A percentile compares a stretch with the other conserved stretches of the same genome.
These are phyloP conservation scores for Gambusia holbrooki DNA, from an alignment of 2,113 vertebrate genomes.

Conservation along the genomic window DNA sequence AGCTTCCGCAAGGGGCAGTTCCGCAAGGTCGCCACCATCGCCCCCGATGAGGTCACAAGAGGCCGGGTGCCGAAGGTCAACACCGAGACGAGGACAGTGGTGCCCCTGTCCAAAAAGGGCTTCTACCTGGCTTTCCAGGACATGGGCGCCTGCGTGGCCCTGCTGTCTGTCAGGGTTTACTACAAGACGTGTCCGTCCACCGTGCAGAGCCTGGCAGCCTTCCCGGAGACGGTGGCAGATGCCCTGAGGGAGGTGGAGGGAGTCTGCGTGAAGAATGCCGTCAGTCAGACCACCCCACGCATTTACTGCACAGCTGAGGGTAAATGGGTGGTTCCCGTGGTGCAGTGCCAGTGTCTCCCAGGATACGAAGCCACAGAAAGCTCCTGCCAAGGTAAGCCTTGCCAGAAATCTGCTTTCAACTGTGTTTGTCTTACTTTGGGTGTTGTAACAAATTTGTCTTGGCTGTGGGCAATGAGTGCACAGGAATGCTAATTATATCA, in stretches of 20 bases:
- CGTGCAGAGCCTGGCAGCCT: constrained; percentile 84
- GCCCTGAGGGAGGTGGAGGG: constrained; percentile 86
- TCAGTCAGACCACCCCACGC: constrained; percentile 80
- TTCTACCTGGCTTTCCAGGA: constrained; percentile 99
- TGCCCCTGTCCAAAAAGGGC: constrained; percentile 83
- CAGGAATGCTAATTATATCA: constrained; percentile 55
- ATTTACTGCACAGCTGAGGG: constrained; percentile 93
- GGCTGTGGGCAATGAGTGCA: constrained; percentile 34
- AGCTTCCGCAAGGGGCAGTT: constrained; percentile 95
- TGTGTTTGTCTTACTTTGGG: constrained; percentile 41
- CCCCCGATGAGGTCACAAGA: constrained; percentile 90
- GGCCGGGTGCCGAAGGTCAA: constrained; percentile 87
- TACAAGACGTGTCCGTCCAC: constrained; percentile 91
- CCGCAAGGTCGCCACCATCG: constrained; percentile 93
- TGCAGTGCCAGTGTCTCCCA: constrained; percentile 87
- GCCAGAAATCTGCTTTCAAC: constrained; percentile 30
- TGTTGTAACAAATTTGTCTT: constrained; percentile 37
- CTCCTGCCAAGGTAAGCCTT: constrained; percentile 86
- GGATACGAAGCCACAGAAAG: constrained; percentile 86
- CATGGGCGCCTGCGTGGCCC: constrained; percentile 89
- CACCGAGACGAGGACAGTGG: constrained; percentile 85
- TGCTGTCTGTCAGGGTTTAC: constrained; percentile 90
- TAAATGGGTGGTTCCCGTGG: constrained; percentile 93
- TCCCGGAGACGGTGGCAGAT: constrained; percentile 88
- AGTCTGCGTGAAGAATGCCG: constrained; percentile 84